Percentiles rank a stretch among this genome's conserved stretches.
Conservation (phyloP, 2,888 invertebrate species). For the Thymelicus lineola region DNA sequence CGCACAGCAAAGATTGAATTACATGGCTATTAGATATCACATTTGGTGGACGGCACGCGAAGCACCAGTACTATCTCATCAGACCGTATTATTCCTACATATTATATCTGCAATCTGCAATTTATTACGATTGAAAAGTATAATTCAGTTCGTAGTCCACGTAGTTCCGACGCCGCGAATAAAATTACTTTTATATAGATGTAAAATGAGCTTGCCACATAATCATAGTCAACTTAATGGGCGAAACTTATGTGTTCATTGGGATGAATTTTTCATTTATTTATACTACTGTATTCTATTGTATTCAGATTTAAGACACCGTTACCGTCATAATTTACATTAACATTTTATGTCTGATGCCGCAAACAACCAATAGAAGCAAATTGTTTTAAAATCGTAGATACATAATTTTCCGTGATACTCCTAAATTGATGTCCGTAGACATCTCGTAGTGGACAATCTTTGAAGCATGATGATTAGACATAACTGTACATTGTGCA, state of each 20-base stretch:
- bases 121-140: slow-evolving; percentile 37
- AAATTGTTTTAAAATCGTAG: not conserved
- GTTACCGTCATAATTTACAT: too few species aligned
- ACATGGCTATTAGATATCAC: slow-evolving; percentile 65
- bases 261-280: slow-evolving; percentile 29
- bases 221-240: slow-evolving; percentile 26
- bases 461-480: slow-evolving; percentile 55
- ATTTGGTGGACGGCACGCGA: slow-evolving; percentile 60
- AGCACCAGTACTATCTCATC: slow-evolving; percentile 43
- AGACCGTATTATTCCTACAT: slow-evolving; percentile 29
- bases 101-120: slow-evolving; percentile 36
- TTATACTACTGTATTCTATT: too few species aligned
- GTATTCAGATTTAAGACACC: too few species aligned
- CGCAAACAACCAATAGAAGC: too few species aligned
- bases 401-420: too few species aligned
- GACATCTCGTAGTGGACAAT: slow-evolving; percentile 54
- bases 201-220: slow-evolving; percentile 22
- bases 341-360: too few species aligned
- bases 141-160: slow-evolving; percentile 20
- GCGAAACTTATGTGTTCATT: slow-evolving; percentile 8
- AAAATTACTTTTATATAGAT: slow-evolving; percentile 25
- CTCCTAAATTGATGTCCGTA: slow-evolving; percentile 28
- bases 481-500: slow-evolving; percentile 66
- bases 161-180: slow-evolving; percentile 19
- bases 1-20: slow-evolving; percentile 59